Percentiles rank a stretch among this genome's conserved stretches.
These are phyloP conservation scores for Siphonodentalium dalli DNA, from an alignment of 2,888 invertebrate genomes.

Conservation along the genomic window DNA sequence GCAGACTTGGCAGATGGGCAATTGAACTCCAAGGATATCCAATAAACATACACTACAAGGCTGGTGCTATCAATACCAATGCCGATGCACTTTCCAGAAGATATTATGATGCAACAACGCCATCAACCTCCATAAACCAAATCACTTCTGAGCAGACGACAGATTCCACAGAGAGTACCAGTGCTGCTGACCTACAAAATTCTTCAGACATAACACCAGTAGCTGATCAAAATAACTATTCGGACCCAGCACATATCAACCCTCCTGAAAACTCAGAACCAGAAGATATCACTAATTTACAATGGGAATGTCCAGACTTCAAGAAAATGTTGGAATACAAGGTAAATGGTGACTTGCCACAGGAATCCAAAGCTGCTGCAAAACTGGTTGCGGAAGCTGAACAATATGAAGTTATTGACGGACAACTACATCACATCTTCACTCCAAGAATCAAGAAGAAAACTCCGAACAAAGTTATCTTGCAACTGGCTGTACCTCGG, in stretches of 20 bases:
- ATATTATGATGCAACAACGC: not conserved
- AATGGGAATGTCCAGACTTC: slow-evolving; percentile 14
- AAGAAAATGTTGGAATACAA: slow-evolving; percentile 10
- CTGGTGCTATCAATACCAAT: slow-evolving; percentile 21
- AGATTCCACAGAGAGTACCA: no score
- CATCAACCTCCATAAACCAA: no score
- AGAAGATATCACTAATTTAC: slow-evolving; percentile 11
- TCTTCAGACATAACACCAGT: no score
- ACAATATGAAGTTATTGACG: slow-evolving; percentile 17
- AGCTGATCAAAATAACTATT: no score
- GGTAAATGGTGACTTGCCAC: slow-evolving; percentile 10
- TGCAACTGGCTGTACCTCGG: slow-evolving; percentile 23
- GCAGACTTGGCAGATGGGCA: slow-evolving; percentile 29
- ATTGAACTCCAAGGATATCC: slow-evolving; percentile 27
- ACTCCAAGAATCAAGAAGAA: slow-evolving; percentile 11
- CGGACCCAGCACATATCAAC: no score
- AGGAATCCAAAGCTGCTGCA: slow-evolving; percentile 7
- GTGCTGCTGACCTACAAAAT: no score
- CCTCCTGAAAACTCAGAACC: no score
- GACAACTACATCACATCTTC: slow-evolving; percentile 19
- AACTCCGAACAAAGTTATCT: not conserved
- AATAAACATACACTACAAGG: slow-evolving; percentile 20
- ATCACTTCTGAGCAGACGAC: no score
- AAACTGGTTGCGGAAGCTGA: slow-evolving; percentile 6
- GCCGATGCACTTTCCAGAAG: slow-evolving; percentile 19